phyloP scores from a whole-genome alignment of 2,888 invertebrate genomes.

The Tachystola acroxantha region DNA sequence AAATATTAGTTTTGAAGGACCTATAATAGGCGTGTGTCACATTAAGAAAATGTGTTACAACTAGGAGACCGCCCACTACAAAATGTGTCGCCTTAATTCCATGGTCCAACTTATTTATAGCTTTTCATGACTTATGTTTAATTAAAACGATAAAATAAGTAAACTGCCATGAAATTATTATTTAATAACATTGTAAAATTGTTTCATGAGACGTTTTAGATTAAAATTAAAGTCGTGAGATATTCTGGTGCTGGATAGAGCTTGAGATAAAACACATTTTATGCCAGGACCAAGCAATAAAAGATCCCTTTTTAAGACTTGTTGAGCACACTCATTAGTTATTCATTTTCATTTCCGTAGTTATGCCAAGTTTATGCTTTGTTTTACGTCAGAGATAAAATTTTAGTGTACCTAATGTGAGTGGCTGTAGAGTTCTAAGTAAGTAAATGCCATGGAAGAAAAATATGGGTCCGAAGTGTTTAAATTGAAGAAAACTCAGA shows the following conservation, averaged over 20 bases:
- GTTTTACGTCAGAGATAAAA: slow-evolving; percentile 40
- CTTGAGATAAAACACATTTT: slow-evolving; percentile 37
- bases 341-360: slow-evolving; percentile 65
- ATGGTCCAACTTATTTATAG: too few relatives aligned
- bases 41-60: too few relatives aligned
- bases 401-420: slow-evolving; percentile 21
- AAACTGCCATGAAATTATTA: too few relatives aligned
- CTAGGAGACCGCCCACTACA: too few relatives aligned
- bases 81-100: too few relatives aligned
- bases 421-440: neutral
- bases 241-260: slow-evolving; percentile 19
- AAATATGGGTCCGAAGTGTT: neutral
- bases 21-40: too few relatives aligned
- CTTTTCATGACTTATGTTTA: too few relatives aligned
- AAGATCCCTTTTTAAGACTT: slow-evolving; percentile 52
- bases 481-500: too few relatives aligned
- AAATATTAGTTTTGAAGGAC: too few relatives aligned
- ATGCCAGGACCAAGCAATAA: slow-evolving; percentile 39
- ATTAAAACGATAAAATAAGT: too few relatives aligned
- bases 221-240: slow-evolving; percentile 35
- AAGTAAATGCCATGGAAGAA: neutral
- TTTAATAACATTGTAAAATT: too few relatives aligned
- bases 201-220: slow-evolving; percentile 29
- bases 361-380: slow-evolving; percentile 47
- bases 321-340: slow-evolving; percentile 58